Evolutionary conservation across 2,113 vertebrate genomes (phyloP).

Genomic region (Carollia perspicillata): DNA sequence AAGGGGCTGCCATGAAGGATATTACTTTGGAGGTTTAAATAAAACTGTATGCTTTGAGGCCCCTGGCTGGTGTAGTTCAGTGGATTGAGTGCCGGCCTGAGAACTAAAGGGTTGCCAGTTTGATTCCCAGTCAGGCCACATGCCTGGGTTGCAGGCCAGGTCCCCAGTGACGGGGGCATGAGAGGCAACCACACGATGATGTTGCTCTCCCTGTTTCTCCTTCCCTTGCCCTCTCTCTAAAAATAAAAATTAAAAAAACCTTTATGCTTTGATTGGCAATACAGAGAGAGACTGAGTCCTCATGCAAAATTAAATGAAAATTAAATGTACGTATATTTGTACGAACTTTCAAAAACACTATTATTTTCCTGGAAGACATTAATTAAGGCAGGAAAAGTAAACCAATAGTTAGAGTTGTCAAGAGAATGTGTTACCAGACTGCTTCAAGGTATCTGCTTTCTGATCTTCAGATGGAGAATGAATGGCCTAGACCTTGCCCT

Average conservation of each 20-base stretch:
- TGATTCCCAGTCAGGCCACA: too few species aligned
- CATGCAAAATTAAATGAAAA: conserved; percentile 21
- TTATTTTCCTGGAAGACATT: conserved; percentile 43
- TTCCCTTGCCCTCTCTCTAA: too few species aligned
- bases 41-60: conserved; percentile 13
- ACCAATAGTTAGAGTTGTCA: conserved; percentile 8
- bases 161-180: too few species aligned
- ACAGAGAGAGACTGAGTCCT: neutral
- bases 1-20: neutral
- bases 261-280: neutral
- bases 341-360: conserved; percentile 22
- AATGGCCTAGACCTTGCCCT: neutral
- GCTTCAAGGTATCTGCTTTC: neutral
- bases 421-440: conserved; percentile 36
- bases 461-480: neutral
- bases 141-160: too few species aligned
- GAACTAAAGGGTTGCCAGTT: too few species aligned
- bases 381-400: conserved; percentile 41
- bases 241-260: too few species aligned
- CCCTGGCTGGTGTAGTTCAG: too few species aligned
- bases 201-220: too few species aligned
- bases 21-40: conserved; percentile 2
- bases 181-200: too few species aligned
- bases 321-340: conserved; percentile 3
- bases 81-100: too few species aligned